Percentiles rank a stretch among this genome's conserved stretches.
phyloP scores from a whole-genome alignment of 2,113 vertebrate species.

The Phasianus colchicus region DNA sequence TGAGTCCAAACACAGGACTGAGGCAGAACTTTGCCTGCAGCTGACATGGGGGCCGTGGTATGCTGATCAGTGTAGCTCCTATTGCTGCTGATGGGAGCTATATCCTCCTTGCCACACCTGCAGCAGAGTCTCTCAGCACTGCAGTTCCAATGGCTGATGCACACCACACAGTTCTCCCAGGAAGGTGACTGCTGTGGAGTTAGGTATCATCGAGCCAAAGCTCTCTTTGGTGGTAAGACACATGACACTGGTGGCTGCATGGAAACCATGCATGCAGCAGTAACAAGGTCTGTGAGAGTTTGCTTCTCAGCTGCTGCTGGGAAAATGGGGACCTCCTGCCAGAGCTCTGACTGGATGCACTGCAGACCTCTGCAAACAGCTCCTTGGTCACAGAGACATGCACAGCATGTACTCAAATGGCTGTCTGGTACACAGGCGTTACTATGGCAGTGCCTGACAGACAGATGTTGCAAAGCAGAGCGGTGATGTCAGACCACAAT shows the following conservation, averaged over 20 bases:
- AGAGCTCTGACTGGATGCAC: not conserved
- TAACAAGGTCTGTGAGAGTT: not conserved
- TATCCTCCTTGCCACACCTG: not conserved
- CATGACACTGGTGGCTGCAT: not conserved
- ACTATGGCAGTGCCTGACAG: slow-evolving; percentile 9
- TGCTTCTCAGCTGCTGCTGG: slow-evolving; percentile 32
- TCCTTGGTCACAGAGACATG: not conserved
- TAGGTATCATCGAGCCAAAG: not conserved
- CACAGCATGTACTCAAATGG: not conserved
- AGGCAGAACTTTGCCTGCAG: not conserved
- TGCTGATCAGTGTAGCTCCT: not conserved
- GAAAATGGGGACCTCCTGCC: slow-evolving; percentile 2
- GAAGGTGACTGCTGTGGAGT: not conserved
- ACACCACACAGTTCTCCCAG: not conserved
- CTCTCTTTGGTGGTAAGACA: not conserved
- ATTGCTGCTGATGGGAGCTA: not conserved
- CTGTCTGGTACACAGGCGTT: not conserved
- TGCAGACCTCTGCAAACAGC: not conserved
- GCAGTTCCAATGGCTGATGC: not conserved
- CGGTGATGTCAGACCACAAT: fast-evolving
- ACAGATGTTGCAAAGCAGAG: not conserved
- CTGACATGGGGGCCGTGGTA: not conserved
- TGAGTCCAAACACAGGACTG: not conserved
- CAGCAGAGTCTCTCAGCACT: not conserved
- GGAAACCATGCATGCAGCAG: fast-evolving